Conservation (phyloP, 2,113 vertebrate species). For the Herpailurus yagouaroundi region DNA sequence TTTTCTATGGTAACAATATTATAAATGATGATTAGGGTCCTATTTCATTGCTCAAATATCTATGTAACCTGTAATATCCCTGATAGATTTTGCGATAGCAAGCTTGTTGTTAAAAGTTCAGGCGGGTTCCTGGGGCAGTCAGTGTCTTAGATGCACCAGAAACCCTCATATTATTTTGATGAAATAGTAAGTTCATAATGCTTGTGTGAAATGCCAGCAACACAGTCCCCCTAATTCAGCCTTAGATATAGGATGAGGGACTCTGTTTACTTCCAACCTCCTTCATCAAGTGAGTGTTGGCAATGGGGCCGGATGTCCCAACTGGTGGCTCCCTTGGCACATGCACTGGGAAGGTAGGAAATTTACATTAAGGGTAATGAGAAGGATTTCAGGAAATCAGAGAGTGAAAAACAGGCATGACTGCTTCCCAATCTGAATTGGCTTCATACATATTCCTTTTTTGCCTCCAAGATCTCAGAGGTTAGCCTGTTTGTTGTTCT, state of each 20-base stretch:
- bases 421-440: background rate
- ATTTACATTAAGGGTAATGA: background rate
- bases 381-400: slow-evolving; percentile 20
- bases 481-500: background rate
- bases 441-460: background rate
- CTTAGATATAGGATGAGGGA: background rate
- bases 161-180: slow-evolving; percentile 18
- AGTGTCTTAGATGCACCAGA: background rate
- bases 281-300: background rate
- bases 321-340: background rate
- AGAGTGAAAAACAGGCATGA: background rate
- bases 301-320: background rate
- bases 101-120: background rate
- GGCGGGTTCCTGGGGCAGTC: background rate
- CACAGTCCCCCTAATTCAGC: background rate
- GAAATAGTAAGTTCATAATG: background rate
- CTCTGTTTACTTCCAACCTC: background rate
- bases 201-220: background rate
- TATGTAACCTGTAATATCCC: background rate
- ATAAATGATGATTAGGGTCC: background rate
- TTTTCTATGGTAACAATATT: slow-evolving; percentile 13
- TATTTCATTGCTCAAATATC: background rate
- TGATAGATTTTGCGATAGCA: background rate
- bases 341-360: background rate
- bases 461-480: background rate